Base-by-base conservation (phyloP, 1,140 invertebrate species). In the Diorhabda sublineata region DNA sequence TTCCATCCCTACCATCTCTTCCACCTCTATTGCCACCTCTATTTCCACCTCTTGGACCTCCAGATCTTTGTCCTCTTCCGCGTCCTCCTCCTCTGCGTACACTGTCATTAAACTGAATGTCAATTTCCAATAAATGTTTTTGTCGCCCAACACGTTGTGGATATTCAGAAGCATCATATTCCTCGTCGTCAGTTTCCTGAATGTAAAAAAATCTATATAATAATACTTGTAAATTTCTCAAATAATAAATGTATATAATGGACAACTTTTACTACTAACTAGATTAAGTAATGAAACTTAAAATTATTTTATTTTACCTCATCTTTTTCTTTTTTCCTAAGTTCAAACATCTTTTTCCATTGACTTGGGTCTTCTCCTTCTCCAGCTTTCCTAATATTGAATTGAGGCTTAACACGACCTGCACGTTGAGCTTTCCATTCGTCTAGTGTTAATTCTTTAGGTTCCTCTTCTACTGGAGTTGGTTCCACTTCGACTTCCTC, bases 301-400 rank as follows among this genome's bases (percentile, higher is more conserved):
- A 62, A 8, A 47, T n/a, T 41, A 60, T 44, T 58, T 66, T 42
- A 87, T 4, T 89, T 87, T 2, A 88, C 87, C 58, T 89, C 90
- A 41, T 89, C 89, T 2, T 90, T 88, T 78, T 91, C 90, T 81
- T 93, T 93, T 81, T 92, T 93, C 77, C 92, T 89, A 59, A 94
- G 82, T 74, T 89, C 87, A 73, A 93, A 92, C 87, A 95, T 92
- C 76, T 96, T 96, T 81, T 96, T 96, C 94, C 94, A 96, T 81
- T 95, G 92, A 60, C 90, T 88, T 58, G 90, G 85, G 80, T 96
- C 93, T 80, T 96, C 94, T 52, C 95, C 95, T 84, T 97, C 94
- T 58, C 94, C 94, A 66, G 95, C 92, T 82, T 96, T 95, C 68
- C 95, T 88, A 73, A 96, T 82, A 81, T 97, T 97, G 78, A 92